Evolutionary conservation across 1,140 invertebrate species (phyloP), one percentile per base, ranked within the genome.

Genomic region (Anastatus disparis): DNA sequence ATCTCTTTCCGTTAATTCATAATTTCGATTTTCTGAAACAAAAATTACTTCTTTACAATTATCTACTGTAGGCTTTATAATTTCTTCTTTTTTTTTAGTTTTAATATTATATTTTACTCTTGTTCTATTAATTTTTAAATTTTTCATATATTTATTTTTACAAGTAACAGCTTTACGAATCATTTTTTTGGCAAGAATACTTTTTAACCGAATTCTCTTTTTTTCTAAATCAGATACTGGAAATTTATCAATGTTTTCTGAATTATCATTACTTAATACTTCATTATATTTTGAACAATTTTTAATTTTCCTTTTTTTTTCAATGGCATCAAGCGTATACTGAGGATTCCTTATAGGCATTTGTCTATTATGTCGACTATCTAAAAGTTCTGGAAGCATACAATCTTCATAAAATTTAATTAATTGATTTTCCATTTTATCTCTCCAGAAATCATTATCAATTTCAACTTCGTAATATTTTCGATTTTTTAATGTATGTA

Each of bases 371-470:
- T 63, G 31, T 9, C 79, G 62, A 48, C 79, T 75, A 59, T 85
- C 81, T 2, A 84, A 42, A 8, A 81, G 77, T 77, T 82, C 81
- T 2, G 78, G 77, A n/a, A 81, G 42, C 24, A 84, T 26, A 55
- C 78, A 81, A 9, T 79, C 65, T 9, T 50, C 58, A 61, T 80
- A 81, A 72, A 83, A 83, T 13, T n/a, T 24, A 7, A 12, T 63
- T 17, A 84, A 65, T 20, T 74, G 46, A n/a, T 62, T 35, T 31
- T 70, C 9, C 71, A 76, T 73, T n/a, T 74, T 50, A 26, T 44
- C 17, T 12, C 67, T 15, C 73, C 73, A 74, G 50, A 76, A 76
- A 2, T n/a, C 9, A 9, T 72, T 62, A 52, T 76, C 68, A 42
- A 24, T 64, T 12, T 67, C 42, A 2, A 74, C 53, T n/a, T 24